A percentile compares a stretch with the other conserved stretches of the same genome.
Evolutionary conservation across 2,797 vertebrate species (phyloP).

Genomic region (Smutsia gigantea): DNA sequence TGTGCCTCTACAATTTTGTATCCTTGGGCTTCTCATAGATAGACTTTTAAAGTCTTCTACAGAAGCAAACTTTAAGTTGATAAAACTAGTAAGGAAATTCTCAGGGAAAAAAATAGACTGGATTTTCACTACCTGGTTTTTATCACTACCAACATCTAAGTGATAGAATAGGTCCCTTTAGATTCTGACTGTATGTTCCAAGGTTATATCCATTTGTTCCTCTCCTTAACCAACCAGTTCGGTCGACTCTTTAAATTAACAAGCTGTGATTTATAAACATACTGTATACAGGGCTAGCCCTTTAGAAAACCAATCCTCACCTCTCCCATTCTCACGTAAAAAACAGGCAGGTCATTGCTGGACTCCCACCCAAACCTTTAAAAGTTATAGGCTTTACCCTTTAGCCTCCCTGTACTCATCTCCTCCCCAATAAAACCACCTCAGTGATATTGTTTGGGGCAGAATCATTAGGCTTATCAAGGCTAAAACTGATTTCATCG

Average conservation of each 20-base stretch:
- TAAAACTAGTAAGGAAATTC: neutral
- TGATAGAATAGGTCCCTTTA: neutral
- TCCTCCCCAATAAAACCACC: neutral
- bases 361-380: neutral
- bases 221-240: neutral
- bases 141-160: neutral
- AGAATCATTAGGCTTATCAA: slow-evolving; percentile 44
- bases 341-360: neutral
- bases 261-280: slow-evolving; percentile 29
- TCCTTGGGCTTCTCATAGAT: slow-evolving; percentile 24
- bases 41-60: neutral
- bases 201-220: slow-evolving; percentile 6
- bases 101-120: neutral
- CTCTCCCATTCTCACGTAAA: neutral
- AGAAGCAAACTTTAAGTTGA: neutral
- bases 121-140: slow-evolving; percentile 20
- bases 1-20: neutral
- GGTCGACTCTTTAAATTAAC: neutral
- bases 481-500: neutral
- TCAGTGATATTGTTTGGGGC: neutral
- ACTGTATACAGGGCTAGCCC: neutral
- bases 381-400: neutral
- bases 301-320: slow-evolving; percentile 11
- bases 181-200: neutral
- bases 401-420: neutral